These are phyloP conservation scores for Drosophila putrida DNA, from an alignment of 2,888 invertebrate species.

Conservation along the genomic window DNA sequence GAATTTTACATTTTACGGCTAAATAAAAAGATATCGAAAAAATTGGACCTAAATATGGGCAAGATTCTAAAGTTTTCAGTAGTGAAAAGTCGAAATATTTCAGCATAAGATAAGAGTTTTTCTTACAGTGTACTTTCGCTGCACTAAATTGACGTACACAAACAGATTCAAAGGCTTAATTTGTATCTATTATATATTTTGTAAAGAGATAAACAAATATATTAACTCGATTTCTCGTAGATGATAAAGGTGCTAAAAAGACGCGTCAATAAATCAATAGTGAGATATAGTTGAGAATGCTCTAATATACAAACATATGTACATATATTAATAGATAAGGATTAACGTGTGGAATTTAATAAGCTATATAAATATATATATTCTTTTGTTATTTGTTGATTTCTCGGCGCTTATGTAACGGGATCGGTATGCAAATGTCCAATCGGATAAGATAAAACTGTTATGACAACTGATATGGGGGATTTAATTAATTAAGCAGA, in stretches of 20 bases:
- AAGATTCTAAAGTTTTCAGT: not conserved
- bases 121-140: conserved; percentile 4
- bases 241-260: conserved; percentile 29
- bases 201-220: not conserved
- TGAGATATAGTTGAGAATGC: not conserved
- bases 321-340: no score
- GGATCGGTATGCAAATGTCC: conserved; percentile 6
- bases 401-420: conserved; percentile 14
- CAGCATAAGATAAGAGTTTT: not conserved
- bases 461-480: not conserved
- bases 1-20: no score
- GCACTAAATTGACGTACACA: not conserved
- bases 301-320: no score
- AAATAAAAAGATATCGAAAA: no score
- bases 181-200: not conserved
- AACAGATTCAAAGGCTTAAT: conserved; percentile 15
- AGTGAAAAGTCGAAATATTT: not conserved
- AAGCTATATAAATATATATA: no score
- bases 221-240: not conserved
- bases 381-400: conserved; percentile 2
- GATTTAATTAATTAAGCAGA: conserved; percentile 9
- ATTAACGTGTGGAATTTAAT: no score
- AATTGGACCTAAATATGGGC: not conserved
- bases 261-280: conserved; percentile 15
- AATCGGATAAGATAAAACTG: conserved; percentile 14